Base-by-base conservation (phyloP, 2,113 vertebrate genomes). In the Cynocephalus volans region DNA sequence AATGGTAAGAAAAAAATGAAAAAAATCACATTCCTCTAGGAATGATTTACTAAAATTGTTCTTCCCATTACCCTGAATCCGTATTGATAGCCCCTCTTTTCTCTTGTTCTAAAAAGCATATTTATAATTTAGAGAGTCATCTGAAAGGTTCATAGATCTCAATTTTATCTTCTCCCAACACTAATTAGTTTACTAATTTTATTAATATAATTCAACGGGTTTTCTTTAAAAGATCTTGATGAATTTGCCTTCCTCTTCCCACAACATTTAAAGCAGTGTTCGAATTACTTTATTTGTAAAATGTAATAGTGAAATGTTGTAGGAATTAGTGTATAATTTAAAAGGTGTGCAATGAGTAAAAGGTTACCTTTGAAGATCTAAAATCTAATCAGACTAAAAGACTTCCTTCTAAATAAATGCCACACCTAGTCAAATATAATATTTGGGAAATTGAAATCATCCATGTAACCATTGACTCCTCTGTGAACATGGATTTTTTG, bases 321-420 rank as follows among this genome's bases (percentile, higher is more conserved):
- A 73, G 45, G 33, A 84, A 85, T 67, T 54, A 19, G 10, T 50
- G 9, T 36, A 50, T 8, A 80, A 64, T 76, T 95, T 88, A 69
- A 95, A 89, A 92, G 10, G 8, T 48, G 11, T 67, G 48, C 6
- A 73, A 48, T 28, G 15, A 13, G 26, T 79, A 36, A 90, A 69
- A 75, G 13, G 0, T 79, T 33, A 58, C 69, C 50, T 92, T 26
- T 96, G 3, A 67, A 75, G 13, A 65, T 65, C 3, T 45, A 87
- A 93, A 76, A 88, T 89, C 24, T 56, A 83, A 85, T 52, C 36
- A 85, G 72, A 88, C 18, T 75, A 45, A 60, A 81, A 80, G 9
- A 48, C 19, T 84, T 90, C 24, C 56, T 94, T 96, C 26, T 48
- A 67, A 97, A 84, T 65, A 83, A 65, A 88, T 64, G 33, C 21